A percentile compares a stretch with the other conserved stretches of the same genome.
Conservation (phyloP, 2,888 invertebrate species). For the Entomobrya multifasciata region DNA sequence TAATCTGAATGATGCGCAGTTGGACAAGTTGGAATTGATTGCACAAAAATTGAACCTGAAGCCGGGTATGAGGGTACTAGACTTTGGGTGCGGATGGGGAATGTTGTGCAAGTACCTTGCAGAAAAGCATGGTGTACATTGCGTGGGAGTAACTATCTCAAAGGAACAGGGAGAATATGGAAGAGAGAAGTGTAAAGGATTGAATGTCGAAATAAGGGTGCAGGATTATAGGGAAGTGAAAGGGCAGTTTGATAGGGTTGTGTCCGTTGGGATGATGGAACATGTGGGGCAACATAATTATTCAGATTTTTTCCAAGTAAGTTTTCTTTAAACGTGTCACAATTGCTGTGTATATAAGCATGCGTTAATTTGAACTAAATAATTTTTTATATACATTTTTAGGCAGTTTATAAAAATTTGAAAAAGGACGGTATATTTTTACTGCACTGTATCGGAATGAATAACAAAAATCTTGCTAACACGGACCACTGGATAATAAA, state of each 20-base stretch:
- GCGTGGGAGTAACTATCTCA: conserved; percentile 26
- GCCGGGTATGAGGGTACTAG: not conserved
- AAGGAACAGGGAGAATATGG: not conserved
- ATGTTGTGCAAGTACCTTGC: conserved; percentile 39
- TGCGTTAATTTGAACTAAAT: no score
- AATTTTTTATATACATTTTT: no score
- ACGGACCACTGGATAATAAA: conserved; percentile 61
- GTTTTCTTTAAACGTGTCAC: no score
- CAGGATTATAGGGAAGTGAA: conserved; percentile 24
- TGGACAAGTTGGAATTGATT: no score
- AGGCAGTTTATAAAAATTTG: conserved; percentile 48
- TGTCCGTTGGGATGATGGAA: conserved; percentile 53
- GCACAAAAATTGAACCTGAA: conserved; percentile 9
- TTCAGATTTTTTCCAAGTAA: conserved; percentile 49
- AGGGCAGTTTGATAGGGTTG: conserved; percentile 38
- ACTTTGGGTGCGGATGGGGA: conserved; percentile 31
- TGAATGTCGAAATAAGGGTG: conserved; percentile 7
- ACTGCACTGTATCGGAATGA: conserved; percentile 67
- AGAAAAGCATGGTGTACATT: conserved; percentile 8
- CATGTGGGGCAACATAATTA: conserved; percentile 65
- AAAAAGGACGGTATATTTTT: conserved; percentile 72
- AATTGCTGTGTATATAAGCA: no score
- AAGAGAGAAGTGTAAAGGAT: not conserved
- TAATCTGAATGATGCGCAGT: no score
- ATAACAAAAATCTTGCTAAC: conserved; percentile 29